These are phyloP conservation scores for Redunca redunca DNA, from an alignment of 2,113 vertebrate genomes.

Conservation along the genomic window DNA sequence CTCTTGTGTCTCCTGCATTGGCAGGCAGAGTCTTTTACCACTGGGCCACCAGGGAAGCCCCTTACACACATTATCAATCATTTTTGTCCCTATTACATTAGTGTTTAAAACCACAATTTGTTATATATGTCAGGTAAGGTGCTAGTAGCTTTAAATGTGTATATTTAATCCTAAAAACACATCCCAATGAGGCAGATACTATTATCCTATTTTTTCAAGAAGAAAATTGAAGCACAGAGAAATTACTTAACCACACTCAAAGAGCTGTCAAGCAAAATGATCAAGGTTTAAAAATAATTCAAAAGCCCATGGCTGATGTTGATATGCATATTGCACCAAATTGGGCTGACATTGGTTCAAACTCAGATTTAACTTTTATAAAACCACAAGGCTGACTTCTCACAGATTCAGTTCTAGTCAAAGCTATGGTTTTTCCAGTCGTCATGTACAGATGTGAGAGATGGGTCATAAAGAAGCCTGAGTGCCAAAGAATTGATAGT, in stretches of 20 bases:
- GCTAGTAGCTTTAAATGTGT: background rate
- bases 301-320: background rate
- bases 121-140: background rate
- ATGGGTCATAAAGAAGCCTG: background rate
- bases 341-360: background rate
- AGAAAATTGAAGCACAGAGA: constrained; percentile 9
- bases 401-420: background rate
- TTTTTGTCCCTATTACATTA: background rate
- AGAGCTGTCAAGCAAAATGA: background rate
- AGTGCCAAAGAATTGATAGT: background rate
- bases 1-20: background rate
- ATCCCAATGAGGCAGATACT: background rate
- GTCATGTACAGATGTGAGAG: background rate
- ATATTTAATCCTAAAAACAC: background rate
- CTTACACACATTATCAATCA: background rate
- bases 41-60: background rate
- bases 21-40: background rate
- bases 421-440: background rate
- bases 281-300: background rate
- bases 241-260: background rate
- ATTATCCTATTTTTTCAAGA: background rate
- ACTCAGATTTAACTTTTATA: background rate
- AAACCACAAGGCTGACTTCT: background rate
- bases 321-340: background rate
- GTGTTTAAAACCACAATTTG: background rate